Conservation (phyloP, 2,113 vertebrate species). For the Symphodus melops region DNA sequence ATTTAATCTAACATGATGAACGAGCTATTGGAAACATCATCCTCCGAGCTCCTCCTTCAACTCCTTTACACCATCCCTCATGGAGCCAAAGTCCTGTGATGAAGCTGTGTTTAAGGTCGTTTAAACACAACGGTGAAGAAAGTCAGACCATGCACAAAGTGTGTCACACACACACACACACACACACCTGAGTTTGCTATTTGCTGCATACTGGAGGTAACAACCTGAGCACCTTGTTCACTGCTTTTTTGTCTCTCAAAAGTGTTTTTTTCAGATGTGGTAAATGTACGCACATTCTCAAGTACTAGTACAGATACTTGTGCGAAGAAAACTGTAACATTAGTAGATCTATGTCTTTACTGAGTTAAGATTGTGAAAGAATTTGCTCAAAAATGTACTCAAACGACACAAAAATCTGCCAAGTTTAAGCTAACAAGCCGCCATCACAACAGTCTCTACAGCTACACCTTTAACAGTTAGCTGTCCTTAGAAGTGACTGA, state of each 20-base stretch:
- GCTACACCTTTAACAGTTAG: too few species aligned
- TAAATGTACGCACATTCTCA: too few species aligned
- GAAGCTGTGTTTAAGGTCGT: slow-evolving; percentile 75
- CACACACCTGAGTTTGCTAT: slow-evolving; percentile 20
- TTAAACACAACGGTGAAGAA: slow-evolving; percentile 70
- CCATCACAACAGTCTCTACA: too few species aligned
- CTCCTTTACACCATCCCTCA: slow-evolving; percentile 54
- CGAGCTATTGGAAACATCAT: slow-evolving; percentile 78
- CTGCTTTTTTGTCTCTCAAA: slow-evolving; percentile 12
- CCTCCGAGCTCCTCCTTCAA: slow-evolving; percentile 55
- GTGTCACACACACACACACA: slow-evolving; percentile 23
- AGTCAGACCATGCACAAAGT: slow-evolving; percentile 50
- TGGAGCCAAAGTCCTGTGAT: slow-evolving; percentile 54
- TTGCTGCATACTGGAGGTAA: too few species aligned
- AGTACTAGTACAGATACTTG: too few species aligned
- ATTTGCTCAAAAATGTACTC: too few species aligned
- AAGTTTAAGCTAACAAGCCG: too few species aligned
- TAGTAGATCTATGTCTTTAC: too few species aligned
- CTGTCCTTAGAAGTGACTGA: too few species aligned
- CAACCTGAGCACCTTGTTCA: slow-evolving; percentile 8
- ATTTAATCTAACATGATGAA: slow-evolving; percentile 87
- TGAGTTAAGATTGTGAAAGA: too few species aligned
- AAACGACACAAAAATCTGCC: too few species aligned
- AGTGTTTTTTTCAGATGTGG: neutral
- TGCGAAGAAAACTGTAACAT: too few species aligned